These are phyloP conservation scores for Hoplias malabaricus DNA, from an alignment of 2,113 vertebrate species.

Conservation along the genomic window DNA sequence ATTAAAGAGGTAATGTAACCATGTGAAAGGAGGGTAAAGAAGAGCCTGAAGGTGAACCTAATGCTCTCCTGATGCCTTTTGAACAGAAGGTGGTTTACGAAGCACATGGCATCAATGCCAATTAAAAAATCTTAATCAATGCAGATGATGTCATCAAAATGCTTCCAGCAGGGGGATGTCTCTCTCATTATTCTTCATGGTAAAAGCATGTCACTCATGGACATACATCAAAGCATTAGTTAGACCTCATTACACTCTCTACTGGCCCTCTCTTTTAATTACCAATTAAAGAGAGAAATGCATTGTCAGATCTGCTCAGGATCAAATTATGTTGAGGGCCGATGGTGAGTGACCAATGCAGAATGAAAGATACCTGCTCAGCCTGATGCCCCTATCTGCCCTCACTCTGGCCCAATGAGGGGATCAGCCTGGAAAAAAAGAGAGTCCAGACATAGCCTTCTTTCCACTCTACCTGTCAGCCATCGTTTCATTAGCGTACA, in stretches of 20 bases:
- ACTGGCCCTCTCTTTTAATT: conserved; percentile 44
- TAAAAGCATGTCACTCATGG: conserved; percentile 33
- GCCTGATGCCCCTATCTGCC: conserved; percentile 20
- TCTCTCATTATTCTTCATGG: conserved; percentile 27
- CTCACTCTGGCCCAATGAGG: conserved; percentile 10
- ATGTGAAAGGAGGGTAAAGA: background rate
- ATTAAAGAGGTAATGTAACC: background rate
- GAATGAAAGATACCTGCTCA: conserved; percentile 28
- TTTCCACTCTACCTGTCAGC: conserved; percentile 12
- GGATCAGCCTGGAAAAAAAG: conserved; percentile 37
- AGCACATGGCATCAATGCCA: conserved; percentile 26
- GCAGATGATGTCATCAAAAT: conserved; percentile 50
- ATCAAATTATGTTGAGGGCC: conserved; percentile 34
- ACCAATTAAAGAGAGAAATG: conserved; percentile 48
- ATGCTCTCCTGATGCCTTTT: background rate
- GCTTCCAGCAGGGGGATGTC: conserved; percentile 23
- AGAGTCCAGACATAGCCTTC: conserved; percentile 32
- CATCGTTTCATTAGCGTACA: conserved; percentile 18
- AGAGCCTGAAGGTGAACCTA: background rate
- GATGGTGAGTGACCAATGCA: conserved; percentile 17
- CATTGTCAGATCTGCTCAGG: conserved; percentile 42
- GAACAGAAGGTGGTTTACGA: background rate
- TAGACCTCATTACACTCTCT: conserved; percentile 35
- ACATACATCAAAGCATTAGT: conserved; percentile 49
- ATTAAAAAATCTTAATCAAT: conserved; percentile 35